Conservation (phyloP, 2,797 vertebrate genomes). For the Onychomys leucogaster region DNA sequence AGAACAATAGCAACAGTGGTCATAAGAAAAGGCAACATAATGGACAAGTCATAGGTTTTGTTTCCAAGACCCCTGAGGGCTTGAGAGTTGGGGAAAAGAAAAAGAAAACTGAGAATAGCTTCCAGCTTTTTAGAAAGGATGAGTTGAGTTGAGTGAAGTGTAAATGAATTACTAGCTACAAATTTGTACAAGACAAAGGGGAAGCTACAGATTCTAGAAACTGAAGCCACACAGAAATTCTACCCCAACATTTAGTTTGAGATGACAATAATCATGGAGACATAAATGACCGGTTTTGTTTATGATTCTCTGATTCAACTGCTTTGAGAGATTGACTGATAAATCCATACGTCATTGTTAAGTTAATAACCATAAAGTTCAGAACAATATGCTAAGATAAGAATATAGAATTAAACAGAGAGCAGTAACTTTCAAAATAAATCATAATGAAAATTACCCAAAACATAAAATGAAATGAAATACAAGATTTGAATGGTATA, state of each 20-base stretch:
- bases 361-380: neutral
- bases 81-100: neutral
- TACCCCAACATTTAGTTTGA: neutral
- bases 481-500: neutral
- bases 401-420: neutral
- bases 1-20: neutral
- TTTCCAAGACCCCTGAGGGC: neutral
- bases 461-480: neutral
- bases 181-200: neutral
- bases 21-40: neutral
- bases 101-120: neutral
- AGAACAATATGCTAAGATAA: neutral
- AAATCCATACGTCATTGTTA: neutral
- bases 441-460: neutral
- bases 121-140: neutral
- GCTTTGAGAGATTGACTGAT: neutral
- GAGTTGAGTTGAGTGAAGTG: neutral
- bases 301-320: neutral
- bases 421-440: neutral
- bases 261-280: neutral
- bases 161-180: neutral
- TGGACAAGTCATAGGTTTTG: neutral
- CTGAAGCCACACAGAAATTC: neutral
- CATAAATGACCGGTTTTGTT: neutral
- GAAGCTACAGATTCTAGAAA: neutral